Evolutionary conservation across 2,888 invertebrate genomes (phyloP).

Genomic region (Limnephilus marmoratus): DNA sequence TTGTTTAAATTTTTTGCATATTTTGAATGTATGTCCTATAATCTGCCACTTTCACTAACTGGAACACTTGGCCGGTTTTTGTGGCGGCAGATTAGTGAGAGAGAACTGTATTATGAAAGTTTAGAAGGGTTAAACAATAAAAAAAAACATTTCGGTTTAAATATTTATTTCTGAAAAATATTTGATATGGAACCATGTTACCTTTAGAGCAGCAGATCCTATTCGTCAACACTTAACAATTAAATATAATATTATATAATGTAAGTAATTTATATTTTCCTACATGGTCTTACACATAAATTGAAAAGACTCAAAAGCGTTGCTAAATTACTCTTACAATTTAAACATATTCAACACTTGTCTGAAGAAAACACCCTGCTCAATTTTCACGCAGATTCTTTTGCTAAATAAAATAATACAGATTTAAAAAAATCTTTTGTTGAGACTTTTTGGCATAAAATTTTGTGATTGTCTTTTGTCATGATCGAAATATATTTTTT

Average conservation of each 20-base stretch:
- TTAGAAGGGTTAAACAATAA: background rate
- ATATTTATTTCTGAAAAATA: conserved; percentile 66
- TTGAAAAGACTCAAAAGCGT: conserved; percentile 43
- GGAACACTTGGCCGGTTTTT: too few relatives aligned
- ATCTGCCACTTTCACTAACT: too few relatives aligned
- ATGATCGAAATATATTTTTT: background rate
- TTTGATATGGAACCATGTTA: conserved; percentile 66
- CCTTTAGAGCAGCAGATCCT: conserved; percentile 60
- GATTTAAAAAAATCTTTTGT: background rate
- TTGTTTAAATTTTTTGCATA: too few relatives aligned
- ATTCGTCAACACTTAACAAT: conserved; percentile 65
- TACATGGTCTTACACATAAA: conserved; percentile 34
- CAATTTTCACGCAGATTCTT: conserved; percentile 11
- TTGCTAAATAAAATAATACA: conserved; percentile 48
- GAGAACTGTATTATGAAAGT: too few relatives aligned
- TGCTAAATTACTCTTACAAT: conserved; percentile 28
- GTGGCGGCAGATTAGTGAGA: too few relatives aligned
- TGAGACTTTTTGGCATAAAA: background rate
- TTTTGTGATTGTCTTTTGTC: background rate
- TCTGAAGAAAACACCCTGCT: conserved; percentile 39
- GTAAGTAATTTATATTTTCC: conserved; percentile 33
- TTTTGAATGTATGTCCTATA: too few relatives aligned
- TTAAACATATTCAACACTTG: background rate
- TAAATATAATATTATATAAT: conserved; percentile 49
- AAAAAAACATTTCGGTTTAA: conserved; percentile 44